Evolutionary conservation across 2,797 vertebrate genomes (phyloP).

Genomic region (Pangasius macronema): DNA sequence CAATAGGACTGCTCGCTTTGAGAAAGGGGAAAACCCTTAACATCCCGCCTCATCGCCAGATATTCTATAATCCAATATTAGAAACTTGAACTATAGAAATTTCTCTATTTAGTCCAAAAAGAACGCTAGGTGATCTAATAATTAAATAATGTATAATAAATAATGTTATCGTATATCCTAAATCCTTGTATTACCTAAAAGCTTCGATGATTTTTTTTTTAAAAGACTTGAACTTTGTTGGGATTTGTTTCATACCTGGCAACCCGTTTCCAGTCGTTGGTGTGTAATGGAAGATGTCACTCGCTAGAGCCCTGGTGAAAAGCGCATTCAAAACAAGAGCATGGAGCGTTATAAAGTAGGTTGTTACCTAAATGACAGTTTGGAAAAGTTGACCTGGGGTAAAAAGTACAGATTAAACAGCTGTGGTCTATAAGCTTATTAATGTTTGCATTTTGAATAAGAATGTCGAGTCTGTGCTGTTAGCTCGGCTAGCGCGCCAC

Average conservation of each 20-base stretch:
- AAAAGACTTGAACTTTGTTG: background rate
- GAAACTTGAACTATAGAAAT: background rate
- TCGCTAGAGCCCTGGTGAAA: slow-evolving; percentile 59
- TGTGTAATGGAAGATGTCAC: slow-evolving; percentile 71
- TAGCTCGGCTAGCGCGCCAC: slow-evolving; percentile 13
- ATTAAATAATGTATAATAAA: background rate
- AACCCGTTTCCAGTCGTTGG: background rate
- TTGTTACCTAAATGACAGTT: accelerated
- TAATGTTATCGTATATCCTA: background rate
- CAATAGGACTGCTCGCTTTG: background rate
- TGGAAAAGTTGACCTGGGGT: background rate
- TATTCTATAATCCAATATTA: accelerated
- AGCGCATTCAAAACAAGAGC: slow-evolving; percentile 63
- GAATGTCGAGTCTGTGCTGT: background rate
- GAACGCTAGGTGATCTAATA: background rate
- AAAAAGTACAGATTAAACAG: background rate
- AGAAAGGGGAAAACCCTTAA: accelerated
- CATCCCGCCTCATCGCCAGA: slow-evolving; percentile 26
- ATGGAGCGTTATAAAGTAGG: slow-evolving; percentile 67
- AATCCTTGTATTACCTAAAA: too few species aligned
- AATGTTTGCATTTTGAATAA: background rate
- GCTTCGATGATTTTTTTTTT: background rate
- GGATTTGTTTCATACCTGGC: background rate
- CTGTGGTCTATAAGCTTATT: background rate
- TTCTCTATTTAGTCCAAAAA: background rate